Conservation (phyloP, 2,797 vertebrate genomes). For the Trachops cirrhosus region DNA sequence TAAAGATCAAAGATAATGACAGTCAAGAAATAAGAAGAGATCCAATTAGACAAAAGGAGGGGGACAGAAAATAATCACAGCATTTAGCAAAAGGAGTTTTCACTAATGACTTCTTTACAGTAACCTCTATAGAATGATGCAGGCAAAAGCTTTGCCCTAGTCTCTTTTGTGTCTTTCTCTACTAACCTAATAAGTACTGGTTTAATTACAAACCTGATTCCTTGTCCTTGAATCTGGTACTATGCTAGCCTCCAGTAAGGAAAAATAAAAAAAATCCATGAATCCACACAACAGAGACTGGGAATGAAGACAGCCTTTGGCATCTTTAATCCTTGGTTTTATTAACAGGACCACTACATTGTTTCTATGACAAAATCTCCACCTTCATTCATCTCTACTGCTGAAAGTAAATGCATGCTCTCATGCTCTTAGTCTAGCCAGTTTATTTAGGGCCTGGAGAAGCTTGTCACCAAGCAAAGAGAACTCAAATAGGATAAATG, state of each 20-base stretch:
- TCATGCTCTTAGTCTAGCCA: background rate
- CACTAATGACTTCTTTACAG: background rate
- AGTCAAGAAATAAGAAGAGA: background rate
- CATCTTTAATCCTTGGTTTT: background rate
- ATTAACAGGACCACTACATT: background rate
- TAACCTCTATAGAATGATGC: background rate
- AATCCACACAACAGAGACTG: background rate
- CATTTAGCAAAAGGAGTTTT: background rate
- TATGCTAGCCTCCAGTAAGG: background rate
- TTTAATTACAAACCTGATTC: constrained; percentile 7
- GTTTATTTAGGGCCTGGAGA: background rate
- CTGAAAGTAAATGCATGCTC: background rate
- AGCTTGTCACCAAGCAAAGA: constrained; percentile 10
- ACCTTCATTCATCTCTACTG: background rate
- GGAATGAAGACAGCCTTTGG: background rate
- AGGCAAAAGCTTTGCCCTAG: background rate
- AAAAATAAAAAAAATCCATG: background rate
- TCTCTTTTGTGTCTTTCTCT: constrained; percentile 6
- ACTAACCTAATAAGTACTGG: background rate
- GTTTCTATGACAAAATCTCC: background rate
- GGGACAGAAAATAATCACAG: background rate
- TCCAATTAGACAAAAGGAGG: background rate
- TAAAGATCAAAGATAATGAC: background rate
- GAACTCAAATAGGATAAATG: background rate
- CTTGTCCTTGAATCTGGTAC: background rate